Evolutionary conservation across 2,797 vertebrate species (phyloP), one percentile per base, ranked within the genome.

Genomic region (Gymnodraco acuticeps): DNA sequence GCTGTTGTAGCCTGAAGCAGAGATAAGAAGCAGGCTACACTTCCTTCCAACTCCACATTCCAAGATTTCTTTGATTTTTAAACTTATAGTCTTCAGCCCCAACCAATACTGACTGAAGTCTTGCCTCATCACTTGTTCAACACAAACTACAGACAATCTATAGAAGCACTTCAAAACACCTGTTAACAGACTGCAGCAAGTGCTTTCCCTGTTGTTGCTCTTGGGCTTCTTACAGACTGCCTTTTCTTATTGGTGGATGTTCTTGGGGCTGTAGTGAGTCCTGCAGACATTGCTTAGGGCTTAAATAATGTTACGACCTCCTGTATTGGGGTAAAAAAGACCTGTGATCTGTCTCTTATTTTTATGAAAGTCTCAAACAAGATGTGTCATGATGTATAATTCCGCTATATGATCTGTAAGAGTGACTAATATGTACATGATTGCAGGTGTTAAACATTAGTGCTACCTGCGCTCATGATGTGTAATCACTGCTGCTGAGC

Each of bases 401-500:
- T 50, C n/a, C 7, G 33, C 38, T 14, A 19, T 55, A 15, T 1
- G 15, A 50, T 59, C 46, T 56, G 43, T 56, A 13, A 13, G 31
- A 42, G 13, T 38, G 7, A 16, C n/a, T 64, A 38, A 46, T 42
- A 55, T 20, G 42, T 45, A 14, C 6, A 59, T 45, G 12, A 17
- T 4, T 53, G 15, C 43, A 42, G 5, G 33, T 50, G 2, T 62
- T 20, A 52, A 15, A 16, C 58, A 59, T 20, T 5, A 3, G 16
- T 6, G 20, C 75, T 5, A 1, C 48, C 50, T 54, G 50, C 43
- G 47, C 53, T 42, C 31, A 16, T 45, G 46, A 48, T 53, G 38
- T 66, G 54, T 20, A 17, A 58, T 47, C 46, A 23, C 70, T 13
- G 51, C 54, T 27, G 27, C 51, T 27, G 68, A 47, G 55, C 58